phyloP scores from a whole-genome alignment of 2,113 vertebrate species.

The Lagopus leucura region DNA sequence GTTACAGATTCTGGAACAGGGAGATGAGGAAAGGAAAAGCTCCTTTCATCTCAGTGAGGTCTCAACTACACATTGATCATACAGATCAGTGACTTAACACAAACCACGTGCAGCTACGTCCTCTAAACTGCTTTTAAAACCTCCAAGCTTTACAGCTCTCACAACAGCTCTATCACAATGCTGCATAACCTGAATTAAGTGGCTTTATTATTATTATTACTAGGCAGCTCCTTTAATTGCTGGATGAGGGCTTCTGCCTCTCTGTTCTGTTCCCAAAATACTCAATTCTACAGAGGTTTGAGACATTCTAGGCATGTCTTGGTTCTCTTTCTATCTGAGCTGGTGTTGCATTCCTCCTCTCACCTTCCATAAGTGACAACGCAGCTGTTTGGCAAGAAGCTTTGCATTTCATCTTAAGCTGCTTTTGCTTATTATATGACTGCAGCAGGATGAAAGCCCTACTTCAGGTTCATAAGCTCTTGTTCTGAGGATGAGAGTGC shows the following conservation, averaged over 20 bases:
- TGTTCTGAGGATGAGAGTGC: neutral
- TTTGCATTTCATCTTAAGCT: conserved; percentile 9
- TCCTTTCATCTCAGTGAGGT: neutral
- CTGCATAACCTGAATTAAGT: neutral
- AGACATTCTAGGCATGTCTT: neutral
- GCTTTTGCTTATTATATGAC: neutral
- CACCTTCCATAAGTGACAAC: neutral
- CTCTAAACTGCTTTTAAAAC: neutral
- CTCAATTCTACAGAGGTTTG: neutral
- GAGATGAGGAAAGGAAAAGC: neutral
- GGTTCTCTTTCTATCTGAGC: neutral
- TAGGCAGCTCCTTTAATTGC: neutral
- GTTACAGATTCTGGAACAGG: accelerated
- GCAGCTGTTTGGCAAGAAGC: neutral
- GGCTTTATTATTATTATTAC: neutral
- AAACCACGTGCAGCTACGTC: neutral
- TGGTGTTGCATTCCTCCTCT: neutral
- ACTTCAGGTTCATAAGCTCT: neutral
- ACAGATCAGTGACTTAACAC: neutral
- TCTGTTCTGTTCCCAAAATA: neutral
- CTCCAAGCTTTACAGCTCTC: neutral
- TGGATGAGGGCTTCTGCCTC: neutral
- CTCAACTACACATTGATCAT: neutral
- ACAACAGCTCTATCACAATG: neutral
- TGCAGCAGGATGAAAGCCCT: neutral